Base-by-base conservation (phyloP, 2,888 invertebrate species). In the Campoletis raptor region DNA sequence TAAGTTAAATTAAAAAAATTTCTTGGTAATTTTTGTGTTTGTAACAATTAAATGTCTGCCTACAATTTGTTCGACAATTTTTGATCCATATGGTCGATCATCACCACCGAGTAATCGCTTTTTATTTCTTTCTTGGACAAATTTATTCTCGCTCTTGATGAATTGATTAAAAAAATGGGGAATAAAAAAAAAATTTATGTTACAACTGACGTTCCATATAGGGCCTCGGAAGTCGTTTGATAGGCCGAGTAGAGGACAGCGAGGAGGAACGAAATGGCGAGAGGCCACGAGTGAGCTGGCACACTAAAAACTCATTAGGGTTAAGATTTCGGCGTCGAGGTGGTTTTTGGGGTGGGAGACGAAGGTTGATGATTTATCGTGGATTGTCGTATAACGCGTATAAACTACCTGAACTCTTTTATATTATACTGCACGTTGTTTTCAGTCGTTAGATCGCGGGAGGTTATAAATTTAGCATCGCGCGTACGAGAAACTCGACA, bases 311-410 rank as follows among this genome's bases (percentile, higher is more conserved):
- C 86, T 86, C 86, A 86, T 88, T 88, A 86, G 86, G 82, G 73
- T 78, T 70, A 86, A 86, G 82, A 82, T 85, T 85, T 77, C 69
- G 86, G 73, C 74, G 79, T 37, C 54, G 64, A 24, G 73, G 64
- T 40, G 61, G 42, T 18, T 54, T 73, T 45, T n/a, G 48, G 72
- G 24, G 40, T 42, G 80, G 64, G 69, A 78, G 69, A 80, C n/a
- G 69, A 42, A 72, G 76, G 78, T 81, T 79, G 90, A 88, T 93
- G 92, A 94, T 94, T 93, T 94, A 94, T 94, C 92, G 92, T 92
- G 90, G 91, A 94, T 94, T 93, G 92, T 91, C 81, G 67, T 87
- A 83, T 79, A 84, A 76, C 79, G 69, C 70, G 81, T 70, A 85
- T 87, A 76, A 80, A 87, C 82, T 85, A 85, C 87, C 87, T 72